Conservation (phyloP, 2,888 invertebrate species). For the Amiota minor region DNA sequence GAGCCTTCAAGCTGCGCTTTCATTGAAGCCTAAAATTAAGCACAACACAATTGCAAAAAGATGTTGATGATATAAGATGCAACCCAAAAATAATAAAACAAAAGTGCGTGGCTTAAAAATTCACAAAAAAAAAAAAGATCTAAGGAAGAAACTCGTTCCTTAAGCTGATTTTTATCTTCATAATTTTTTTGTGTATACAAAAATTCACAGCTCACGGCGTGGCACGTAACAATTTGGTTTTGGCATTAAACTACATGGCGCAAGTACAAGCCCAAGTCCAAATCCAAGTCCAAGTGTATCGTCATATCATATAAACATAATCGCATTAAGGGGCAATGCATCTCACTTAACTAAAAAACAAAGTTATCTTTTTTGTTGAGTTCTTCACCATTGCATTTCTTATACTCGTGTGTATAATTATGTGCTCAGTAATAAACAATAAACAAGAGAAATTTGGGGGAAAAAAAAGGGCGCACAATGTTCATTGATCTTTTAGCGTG, state of each 20-base stretch:
- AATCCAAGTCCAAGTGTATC: no score
- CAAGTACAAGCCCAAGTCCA: no score
- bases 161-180: conserved; percentile 59
- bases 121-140: not conserved
- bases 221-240: conserved; percentile 50
- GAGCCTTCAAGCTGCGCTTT: no score
- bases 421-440: conserved; percentile 44
- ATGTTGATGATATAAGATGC: no score
- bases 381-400: not conserved
- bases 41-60: no score
- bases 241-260: conserved; percentile 7
- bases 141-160: conserved; percentile 42
- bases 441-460: conserved; percentile 48
- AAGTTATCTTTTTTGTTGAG: not conserved
- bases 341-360: not conserved
- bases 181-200: not conserved
- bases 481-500: conserved; percentile 25
- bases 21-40: no score
- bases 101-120: not conserved
- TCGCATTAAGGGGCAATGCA: conserved; percentile 1
- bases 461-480: conserved; percentile 40
- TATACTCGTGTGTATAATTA: not conserved
- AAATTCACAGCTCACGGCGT: conserved; percentile 15
- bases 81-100: not conserved
- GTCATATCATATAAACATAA: conserved; percentile 31